Percentiles rank a stretch among this genome's conserved stretches.
These are phyloP conservation scores for Drosophila leonis DNA, from an alignment of 2,888 invertebrate genomes.

Conservation along the genomic window DNA sequence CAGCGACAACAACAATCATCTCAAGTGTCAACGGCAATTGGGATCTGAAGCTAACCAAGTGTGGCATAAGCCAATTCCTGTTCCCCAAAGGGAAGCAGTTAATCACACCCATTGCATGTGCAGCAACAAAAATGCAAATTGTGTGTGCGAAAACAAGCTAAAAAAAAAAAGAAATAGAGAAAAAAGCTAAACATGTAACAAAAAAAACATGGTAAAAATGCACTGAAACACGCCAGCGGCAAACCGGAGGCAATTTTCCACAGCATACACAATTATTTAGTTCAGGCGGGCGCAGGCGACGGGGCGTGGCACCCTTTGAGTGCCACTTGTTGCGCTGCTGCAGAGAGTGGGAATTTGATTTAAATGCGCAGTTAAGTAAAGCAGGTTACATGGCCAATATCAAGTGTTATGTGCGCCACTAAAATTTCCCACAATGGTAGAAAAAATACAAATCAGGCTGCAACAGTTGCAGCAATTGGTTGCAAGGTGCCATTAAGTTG, in stretches of 20 bases:
- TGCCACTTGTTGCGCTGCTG: slow-evolving; percentile 64
- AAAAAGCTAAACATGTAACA: neutral
- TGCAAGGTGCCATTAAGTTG: slow-evolving; percentile 8
- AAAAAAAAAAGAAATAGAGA: slow-evolving; percentile 14
- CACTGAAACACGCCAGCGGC: slow-evolving; percentile 56
- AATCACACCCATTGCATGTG: slow-evolving; percentile 73
- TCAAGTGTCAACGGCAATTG: slow-evolving; percentile 67
- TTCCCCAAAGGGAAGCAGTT: slow-evolving; percentile 65
- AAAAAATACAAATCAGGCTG: neutral
- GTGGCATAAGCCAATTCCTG: slow-evolving; percentile 45
- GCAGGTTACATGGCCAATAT: slow-evolving; percentile 56
- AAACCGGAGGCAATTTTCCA: slow-evolving; percentile 80
- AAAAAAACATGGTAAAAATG: slow-evolving; percentile 53
- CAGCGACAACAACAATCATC: slow-evolving; percentile 10
- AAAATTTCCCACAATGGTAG: slow-evolving; percentile 26
- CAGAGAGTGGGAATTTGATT: slow-evolving; percentile 56
- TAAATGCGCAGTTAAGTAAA: slow-evolving; percentile 45
- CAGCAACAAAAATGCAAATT: slow-evolving; percentile 67
- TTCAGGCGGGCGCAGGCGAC: slow-evolving; percentile 4
- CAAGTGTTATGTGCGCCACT: slow-evolving; percentile 43
- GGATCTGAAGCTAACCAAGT: slow-evolving; percentile 49
- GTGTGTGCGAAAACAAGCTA: slow-evolving; percentile 28
- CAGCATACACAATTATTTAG: slow-evolving; percentile 50
- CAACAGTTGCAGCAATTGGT: slow-evolving; percentile 18
- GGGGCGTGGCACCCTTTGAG: slow-evolving; percentile 35